phyloP scores from a whole-genome alignment of 2,113 vertebrate species.

The Balaenoptera acutorostrata region DNA sequence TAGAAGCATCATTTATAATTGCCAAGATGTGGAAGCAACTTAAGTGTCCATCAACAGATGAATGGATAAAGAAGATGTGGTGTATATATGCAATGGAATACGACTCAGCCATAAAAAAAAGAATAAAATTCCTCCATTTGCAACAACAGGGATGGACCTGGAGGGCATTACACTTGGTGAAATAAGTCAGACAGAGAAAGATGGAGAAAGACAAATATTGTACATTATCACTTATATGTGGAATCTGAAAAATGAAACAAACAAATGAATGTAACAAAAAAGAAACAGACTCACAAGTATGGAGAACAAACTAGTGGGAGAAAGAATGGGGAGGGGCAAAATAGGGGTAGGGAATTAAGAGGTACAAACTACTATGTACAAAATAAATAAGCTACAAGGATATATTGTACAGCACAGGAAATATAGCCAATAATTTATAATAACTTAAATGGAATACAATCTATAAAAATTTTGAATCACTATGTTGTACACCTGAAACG shows the following conservation, averaged over 20 bases:
- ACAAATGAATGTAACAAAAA: background rate
- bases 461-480: background rate
- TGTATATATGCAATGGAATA: no score
- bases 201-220: background rate
- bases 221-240: background rate
- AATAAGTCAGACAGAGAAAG: background rate
- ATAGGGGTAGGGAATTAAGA: background rate
- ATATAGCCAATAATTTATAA: background rate
- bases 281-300: background rate
- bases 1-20: no score
- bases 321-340: background rate
- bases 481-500: background rate
- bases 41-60: no score
- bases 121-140: no score
- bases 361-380: background rate
- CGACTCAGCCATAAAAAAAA: no score
- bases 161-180: background rate
- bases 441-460: background rate
- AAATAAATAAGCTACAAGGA: background rate
- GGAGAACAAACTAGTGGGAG: background rate
- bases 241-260: background rate
- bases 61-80: no score
- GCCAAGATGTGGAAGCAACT: no score
- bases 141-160: background rate
- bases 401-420: background rate